Percentiles rank a stretch among this genome's conserved stretches.
phyloP scores from a whole-genome alignment of 2,797 vertebrate species.

The Jordanella pulchra region DNA sequence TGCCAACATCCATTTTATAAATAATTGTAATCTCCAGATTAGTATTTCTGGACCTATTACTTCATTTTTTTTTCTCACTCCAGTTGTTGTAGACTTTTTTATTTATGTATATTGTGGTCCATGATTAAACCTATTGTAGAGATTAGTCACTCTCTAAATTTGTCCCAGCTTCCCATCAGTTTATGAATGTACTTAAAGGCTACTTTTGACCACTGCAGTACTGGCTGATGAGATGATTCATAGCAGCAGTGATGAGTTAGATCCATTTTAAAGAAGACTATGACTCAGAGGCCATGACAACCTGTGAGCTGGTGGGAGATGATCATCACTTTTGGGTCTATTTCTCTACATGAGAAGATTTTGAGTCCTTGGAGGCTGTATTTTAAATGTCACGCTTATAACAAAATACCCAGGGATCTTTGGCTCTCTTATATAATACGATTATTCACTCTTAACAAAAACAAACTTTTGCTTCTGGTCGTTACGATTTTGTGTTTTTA shows the following conservation, averaged over 20 bases:
- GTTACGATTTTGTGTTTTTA: not conserved
- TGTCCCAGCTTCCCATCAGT: slow-evolving; percentile 27
- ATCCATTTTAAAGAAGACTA: slow-evolving; percentile 38
- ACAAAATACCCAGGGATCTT: slow-evolving; percentile 8
- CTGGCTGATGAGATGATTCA: slow-evolving; percentile 23
- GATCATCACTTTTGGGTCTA: slow-evolving; percentile 42
- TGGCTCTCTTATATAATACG: slow-evolving; percentile 15
- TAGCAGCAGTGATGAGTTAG: slow-evolving; percentile 46
- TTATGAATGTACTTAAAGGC: slow-evolving; percentile 28
- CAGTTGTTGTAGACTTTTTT: not conserved
- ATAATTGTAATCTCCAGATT: too few relatives aligned
- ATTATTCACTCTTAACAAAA: not conserved
- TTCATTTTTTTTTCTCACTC: too few relatives aligned
- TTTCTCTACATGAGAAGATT: slow-evolving; percentile 27
- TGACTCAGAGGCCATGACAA: slow-evolving; percentile 65
- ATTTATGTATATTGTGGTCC: not conserved
- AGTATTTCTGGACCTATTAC: too few relatives aligned
- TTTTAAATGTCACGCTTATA: slow-evolving; percentile 8
- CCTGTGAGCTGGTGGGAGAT: slow-evolving; percentile 55
- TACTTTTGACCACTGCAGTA: slow-evolving; percentile 40
- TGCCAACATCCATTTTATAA: too few relatives aligned
- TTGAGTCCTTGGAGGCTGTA: slow-evolving; percentile 36
- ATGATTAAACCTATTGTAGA: slow-evolving; percentile 15
- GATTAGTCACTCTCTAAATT: slow-evolving; percentile 44
- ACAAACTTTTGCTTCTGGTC: not conserved